phyloP scores from a whole-genome alignment of 2,113 vertebrate genomes.

The Channa argus region DNA sequence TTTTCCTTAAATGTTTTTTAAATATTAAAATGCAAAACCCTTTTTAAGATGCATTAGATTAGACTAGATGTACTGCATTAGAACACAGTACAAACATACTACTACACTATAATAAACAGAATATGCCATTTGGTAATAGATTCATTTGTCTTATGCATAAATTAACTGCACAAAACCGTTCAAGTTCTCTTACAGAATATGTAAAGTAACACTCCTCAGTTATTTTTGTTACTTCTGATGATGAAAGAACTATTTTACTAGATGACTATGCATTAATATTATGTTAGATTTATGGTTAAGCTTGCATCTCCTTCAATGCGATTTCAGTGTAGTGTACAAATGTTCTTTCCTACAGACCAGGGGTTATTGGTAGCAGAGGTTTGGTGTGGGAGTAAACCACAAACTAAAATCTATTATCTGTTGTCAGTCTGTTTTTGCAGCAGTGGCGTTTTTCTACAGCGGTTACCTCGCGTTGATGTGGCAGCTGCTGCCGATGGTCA shows the following conservation, averaged over 20 bases:
- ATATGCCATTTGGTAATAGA: too few species aligned
- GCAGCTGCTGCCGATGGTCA: conserved; percentile 95
- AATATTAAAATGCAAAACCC: not conserved
- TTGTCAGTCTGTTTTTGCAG: conserved; percentile 92
- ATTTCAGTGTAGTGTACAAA: too few species aligned
- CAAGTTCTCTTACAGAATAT: not conserved
- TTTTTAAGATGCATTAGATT: too few species aligned
- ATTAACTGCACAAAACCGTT: not conserved
- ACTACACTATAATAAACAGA: not conserved
- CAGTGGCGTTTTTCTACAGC: conserved; percentile 96
- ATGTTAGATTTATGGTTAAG: too few species aligned
- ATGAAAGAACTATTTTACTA: too few species aligned
- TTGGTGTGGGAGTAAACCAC: not conserved
- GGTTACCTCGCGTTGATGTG: conserved; percentile 93
- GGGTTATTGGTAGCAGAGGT: too few species aligned
- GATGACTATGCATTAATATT: too few species aligned
- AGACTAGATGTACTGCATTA: not conserved
- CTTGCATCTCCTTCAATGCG: too few species aligned
- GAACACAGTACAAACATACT: not conserved
- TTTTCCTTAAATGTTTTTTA: conserved; percentile 6
- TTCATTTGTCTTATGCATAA: not conserved
- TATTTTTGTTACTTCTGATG: too few species aligned
- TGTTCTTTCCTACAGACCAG: too few species aligned
- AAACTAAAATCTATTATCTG: not conserved
- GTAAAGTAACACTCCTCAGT: too few species aligned